phyloP scores from a whole-genome alignment of 2,113 vertebrate species.

The Morphnarchus princeps region DNA sequence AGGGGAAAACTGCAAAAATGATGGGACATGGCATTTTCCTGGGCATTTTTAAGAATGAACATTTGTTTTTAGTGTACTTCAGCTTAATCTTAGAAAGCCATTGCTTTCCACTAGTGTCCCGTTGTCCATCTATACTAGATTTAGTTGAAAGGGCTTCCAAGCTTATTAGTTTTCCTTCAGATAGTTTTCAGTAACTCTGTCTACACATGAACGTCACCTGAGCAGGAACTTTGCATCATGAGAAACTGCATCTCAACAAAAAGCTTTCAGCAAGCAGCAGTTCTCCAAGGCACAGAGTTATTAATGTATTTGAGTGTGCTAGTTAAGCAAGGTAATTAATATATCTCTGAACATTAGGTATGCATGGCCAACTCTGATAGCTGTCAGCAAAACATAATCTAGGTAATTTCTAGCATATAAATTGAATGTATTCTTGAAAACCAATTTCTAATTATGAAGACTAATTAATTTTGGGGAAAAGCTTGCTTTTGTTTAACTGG shows the following conservation, averaged over 20 bases:
- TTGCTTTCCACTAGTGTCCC: not conserved
- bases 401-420: conserved; percentile 38
- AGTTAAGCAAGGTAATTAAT: conserved; percentile 65
- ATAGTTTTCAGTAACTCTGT: not conserved
- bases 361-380: conserved; percentile 31
- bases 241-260: conserved; percentile 25
- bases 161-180: not conserved
- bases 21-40: not conserved
- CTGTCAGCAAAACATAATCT: conserved; percentile 57
- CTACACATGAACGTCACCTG: not conserved
- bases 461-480: conserved; percentile 51
- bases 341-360: conserved; percentile 59
- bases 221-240: not conserved
- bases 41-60: not conserved
- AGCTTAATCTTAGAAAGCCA: not conserved
- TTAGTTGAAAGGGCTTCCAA: not conserved
- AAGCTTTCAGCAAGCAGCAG: not conserved
- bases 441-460: conserved; percentile 36
- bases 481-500: conserved; percentile 41
- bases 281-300: conserved; percentile 31
- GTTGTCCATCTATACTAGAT: not conserved
- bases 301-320: conserved; percentile 34
- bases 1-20: not conserved
- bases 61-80: not conserved
- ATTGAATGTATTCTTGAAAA: conserved; percentile 44